phyloP scores from a whole-genome alignment of 2,797 vertebrate species.

The Bovichtus variegatus region DNA sequence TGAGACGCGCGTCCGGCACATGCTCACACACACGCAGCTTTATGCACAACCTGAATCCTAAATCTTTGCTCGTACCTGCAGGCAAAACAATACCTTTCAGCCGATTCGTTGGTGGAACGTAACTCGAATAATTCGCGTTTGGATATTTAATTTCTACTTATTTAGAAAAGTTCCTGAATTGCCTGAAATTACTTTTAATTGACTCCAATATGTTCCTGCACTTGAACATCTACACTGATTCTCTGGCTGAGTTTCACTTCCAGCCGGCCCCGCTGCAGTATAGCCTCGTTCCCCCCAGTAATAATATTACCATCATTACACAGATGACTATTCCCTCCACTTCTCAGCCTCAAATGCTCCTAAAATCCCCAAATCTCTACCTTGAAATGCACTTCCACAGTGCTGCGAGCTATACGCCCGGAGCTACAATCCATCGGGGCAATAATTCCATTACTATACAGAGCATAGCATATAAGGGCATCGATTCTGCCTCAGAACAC shows the following conservation, averaged over 20 bases:
- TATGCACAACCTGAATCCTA: background rate
- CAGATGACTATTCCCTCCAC: conserved; percentile 61
- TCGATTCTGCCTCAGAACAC: conserved; percentile 59
- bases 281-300: conserved; percentile 26
- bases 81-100: too few relatives aligned
- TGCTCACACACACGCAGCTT: conserved; percentile 1
- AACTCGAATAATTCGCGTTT: background rate
- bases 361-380: conserved; percentile 66
- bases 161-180: conserved; percentile 26
- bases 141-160: conserved; percentile 4
- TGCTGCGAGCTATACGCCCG: conserved; percentile 38
- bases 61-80: background rate
- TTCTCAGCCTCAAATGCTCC: conserved; percentile 56
- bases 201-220: conserved; percentile 23
- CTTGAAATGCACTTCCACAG: conserved; percentile 66
- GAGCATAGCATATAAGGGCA: conserved; percentile 58
- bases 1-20: background rate
- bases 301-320: conserved; percentile 69
- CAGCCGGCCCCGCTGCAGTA: conserved; percentile 38
- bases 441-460: conserved; percentile 68
- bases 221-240: conserved; percentile 39
- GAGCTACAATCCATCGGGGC: conserved; percentile 59
- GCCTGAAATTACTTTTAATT: conserved; percentile 56
- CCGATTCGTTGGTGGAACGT: too few relatives aligned
- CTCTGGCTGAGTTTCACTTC: conserved; percentile 42